phyloP scores from a whole-genome alignment of 2,113 vertebrate species.

The Eretmochelys imbricata region DNA sequence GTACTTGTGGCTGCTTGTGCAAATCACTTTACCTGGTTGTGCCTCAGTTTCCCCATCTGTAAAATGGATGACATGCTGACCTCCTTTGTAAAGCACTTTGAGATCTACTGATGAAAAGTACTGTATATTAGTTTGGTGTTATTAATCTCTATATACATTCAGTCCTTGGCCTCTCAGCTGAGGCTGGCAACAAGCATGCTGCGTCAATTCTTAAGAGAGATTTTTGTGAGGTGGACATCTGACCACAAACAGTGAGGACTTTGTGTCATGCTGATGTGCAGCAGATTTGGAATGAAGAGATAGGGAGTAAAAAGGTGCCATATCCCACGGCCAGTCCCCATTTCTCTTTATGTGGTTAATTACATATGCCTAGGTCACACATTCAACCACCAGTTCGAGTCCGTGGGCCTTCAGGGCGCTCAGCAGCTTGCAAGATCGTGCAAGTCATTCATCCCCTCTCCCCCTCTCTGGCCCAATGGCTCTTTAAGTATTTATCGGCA shows the following conservation, averaged over 20 bases:
- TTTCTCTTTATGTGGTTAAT: neutral
- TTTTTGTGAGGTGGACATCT: neutral
- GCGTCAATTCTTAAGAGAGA: neutral
- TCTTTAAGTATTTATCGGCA: neutral
- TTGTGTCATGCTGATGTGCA: neutral
- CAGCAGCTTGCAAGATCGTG: neutral
- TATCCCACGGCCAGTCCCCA: neutral
- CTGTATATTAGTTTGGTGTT: neutral
- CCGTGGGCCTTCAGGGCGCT: neutral
- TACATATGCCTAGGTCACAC: neutral
- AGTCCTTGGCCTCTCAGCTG: neutral
- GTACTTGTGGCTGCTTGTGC: neutral
- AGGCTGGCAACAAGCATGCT: neutral
- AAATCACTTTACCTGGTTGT: neutral
- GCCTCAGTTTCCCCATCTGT: neutral
- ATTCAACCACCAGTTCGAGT: neutral
- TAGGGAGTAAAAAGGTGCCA: neutral
- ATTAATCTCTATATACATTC: neutral
- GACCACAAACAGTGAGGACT: neutral
- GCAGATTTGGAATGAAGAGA: neutral
- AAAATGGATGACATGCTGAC: neutral
- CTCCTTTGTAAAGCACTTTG: neutral
- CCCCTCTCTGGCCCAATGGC: neutral
- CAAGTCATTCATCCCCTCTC: neutral
- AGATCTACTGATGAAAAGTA: neutral